phyloP scores from a whole-genome alignment of 2,797 vertebrate species.

The Remorina albescens region DNA sequence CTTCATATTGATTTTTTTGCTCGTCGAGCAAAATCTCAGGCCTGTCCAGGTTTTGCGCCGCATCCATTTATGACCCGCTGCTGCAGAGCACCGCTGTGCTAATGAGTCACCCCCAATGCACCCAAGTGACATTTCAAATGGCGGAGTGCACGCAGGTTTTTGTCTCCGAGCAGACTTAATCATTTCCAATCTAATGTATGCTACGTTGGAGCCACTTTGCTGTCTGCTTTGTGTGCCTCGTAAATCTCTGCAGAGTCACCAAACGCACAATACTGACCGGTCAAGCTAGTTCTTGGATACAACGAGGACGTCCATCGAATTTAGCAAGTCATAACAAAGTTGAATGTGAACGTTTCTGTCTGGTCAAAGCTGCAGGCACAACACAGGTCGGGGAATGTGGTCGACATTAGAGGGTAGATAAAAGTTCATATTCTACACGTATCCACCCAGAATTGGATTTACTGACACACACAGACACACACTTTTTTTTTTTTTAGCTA shows the following conservation, averaged over 20 bases:
- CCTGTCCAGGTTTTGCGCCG: slow-evolving; percentile 29
- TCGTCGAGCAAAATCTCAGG: slow-evolving; percentile 39
- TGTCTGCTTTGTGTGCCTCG: no score
- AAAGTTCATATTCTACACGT: slow-evolving; percentile 17
- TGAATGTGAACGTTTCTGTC: neutral
- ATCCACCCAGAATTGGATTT: slow-evolving; percentile 20
- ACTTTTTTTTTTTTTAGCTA: slow-evolving; percentile 11
- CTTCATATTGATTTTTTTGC: slow-evolving; percentile 55
- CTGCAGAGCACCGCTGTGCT: slow-evolving; percentile 39
- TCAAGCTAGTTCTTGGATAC: neutral
- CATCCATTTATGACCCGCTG: slow-evolving; percentile 43
- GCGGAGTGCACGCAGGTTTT: slow-evolving; percentile 23
- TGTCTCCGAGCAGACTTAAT: slow-evolving; percentile 26
- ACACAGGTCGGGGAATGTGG: neutral
- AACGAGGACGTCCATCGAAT: neutral
- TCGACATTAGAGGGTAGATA: neutral
- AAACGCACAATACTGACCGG: neutral
- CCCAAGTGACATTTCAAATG: slow-evolving; percentile 60
- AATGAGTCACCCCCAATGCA: slow-evolving; percentile 57
- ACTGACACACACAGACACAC: neutral
- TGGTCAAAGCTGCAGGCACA: neutral
- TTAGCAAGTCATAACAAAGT: neutral
- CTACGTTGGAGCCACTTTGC: slow-evolving; percentile 13
- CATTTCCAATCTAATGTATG: slow-evolving; percentile 9
- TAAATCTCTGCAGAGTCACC: no score